Base-by-base conservation (phyloP, 2,888 invertebrate species). In the Fragum sueziense region DNA sequence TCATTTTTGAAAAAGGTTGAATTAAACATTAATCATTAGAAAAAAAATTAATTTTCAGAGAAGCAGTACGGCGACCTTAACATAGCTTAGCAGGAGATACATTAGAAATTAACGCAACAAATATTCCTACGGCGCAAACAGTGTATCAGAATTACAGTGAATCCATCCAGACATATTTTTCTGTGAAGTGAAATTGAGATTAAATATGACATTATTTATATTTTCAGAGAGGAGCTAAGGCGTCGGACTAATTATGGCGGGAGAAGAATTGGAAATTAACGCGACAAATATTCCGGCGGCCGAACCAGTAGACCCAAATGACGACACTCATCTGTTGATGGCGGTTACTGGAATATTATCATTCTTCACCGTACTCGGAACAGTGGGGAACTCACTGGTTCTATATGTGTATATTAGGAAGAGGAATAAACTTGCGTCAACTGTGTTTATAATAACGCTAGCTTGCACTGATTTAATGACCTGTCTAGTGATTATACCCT, bases 381-480 rank as follows among this genome's bases (percentile, higher is more conserved):
- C 87, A 1, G 82, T 87, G 6, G 91, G 91, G 0, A 91, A 91
- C 77, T 87, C 89, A 9, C 70, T 91, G 11, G 91, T 91, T 1
- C 81, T 91, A 33, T 88, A 89, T 80, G 91, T 91, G 11, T 91
- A 91, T 80, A 79, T 81, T 22, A 76, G 76, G 14, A 87, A 87
- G 69, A 62, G 87, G 14, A 87, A 91, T 78, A 89, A 89, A 71
- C 80, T 88, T 17, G 88, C 90, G 0, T 90, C 91, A 0, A 91
- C 91, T 0, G 84, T 90, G 1, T 91, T 91, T 75, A 91, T 91
- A 41, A 83, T 91, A 41, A 88, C 88, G n/a, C 74, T 91, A 31
- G 90, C 91, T 2, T 87, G 86, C 7, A 89, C 89, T 0, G 91
- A 91, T 69, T 87, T 91, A 52, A 75, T 87, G 11, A 90, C 90